Percentiles rank a stretch among this genome's conserved stretches.
Conservation (phyloP, 2,888 invertebrate genomes). For the Brenthis daphne region DNA sequence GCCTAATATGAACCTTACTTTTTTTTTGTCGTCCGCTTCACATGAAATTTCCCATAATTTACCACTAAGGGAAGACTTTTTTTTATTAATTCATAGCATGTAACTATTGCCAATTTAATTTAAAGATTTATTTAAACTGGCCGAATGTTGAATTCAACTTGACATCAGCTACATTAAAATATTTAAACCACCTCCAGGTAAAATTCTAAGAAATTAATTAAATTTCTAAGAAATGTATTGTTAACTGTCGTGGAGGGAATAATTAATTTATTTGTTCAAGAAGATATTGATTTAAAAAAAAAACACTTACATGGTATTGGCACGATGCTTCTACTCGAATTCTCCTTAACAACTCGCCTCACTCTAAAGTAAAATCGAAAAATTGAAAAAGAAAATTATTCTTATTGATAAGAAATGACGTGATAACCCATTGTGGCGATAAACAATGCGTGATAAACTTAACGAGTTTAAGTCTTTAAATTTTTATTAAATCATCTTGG, state of each 20-base stretch:
- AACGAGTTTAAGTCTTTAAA: background rate
- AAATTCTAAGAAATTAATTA: no score
- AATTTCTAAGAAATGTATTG: no score
- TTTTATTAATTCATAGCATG: no score
- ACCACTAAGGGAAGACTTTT: no score
- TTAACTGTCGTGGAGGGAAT: no score
- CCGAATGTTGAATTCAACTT: no score
- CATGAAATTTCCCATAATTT: no score
- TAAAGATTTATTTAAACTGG: no score
- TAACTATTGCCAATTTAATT: no score
- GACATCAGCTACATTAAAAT: background rate
- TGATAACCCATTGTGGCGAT: slow-evolving; percentile 3
- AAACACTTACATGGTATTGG: background rate
- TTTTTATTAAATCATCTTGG: background rate
- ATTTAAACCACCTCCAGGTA: background rate
- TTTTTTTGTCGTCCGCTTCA: no score
- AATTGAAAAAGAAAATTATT: background rate
- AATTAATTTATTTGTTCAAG: background rate
- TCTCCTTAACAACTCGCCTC: background rate
- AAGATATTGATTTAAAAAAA: slow-evolving; percentile 1
- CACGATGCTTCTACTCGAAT: slow-evolving; percentile 8
- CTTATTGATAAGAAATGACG: background rate
- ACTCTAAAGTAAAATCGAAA: background rate
- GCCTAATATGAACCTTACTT: no score
- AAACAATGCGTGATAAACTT: slow-evolving; percentile 3